Conservation (phyloP, 2,888 invertebrate species). For the Rapana venosa region DNA sequence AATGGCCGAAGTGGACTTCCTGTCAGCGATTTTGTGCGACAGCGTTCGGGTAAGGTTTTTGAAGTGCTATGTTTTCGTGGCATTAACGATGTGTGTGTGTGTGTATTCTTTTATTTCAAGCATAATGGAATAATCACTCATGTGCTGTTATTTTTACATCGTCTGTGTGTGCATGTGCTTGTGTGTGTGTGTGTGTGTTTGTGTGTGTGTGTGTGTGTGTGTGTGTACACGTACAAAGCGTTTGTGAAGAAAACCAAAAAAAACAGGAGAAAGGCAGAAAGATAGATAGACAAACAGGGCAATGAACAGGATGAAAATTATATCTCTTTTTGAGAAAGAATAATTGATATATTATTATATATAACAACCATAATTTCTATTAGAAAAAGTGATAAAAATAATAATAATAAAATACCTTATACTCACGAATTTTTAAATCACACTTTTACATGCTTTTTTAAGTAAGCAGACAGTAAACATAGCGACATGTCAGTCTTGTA, state of each 20-base stretch:
- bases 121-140: too few species aligned
- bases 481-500: too few species aligned
- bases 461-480: too few species aligned
- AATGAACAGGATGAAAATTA: too few species aligned
- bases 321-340: too few species aligned
- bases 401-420: too few species aligned
- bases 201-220: background rate
- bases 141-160: background rate
- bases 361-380: too few species aligned
- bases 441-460: too few species aligned
- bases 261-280: background rate
- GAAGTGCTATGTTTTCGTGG: background rate
- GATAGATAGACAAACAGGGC: too few species aligned
- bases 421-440: too few species aligned
- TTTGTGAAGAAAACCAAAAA: background rate
- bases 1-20: conserved; percentile 86
- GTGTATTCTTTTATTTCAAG: background rate
- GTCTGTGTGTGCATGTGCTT: conserved; percentile 20
- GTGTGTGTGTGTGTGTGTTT: conserved; percentile 8
- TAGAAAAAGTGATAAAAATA: too few species aligned
- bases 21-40: conserved; percentile 65
- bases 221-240: background rate
- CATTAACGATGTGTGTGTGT: background rate
- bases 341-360: too few species aligned
- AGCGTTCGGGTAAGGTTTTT: conserved; percentile 63